Evolutionary conservation across 2,797 vertebrate genomes (phyloP).

Genomic region (Adrianichthys oophorus): DNA sequence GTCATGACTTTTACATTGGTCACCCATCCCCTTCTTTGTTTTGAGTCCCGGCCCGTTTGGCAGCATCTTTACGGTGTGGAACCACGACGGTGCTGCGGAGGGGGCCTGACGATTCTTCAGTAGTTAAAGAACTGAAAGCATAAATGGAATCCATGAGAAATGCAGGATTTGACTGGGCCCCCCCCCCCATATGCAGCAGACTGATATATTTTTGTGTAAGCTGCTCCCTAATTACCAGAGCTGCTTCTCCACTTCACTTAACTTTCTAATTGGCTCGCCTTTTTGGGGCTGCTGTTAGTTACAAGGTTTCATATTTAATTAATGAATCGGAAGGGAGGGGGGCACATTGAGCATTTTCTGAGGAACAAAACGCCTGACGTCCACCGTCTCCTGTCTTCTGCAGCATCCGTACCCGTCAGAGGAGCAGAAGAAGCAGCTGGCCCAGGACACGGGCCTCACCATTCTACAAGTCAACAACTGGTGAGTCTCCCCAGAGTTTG

Average conservation of each 20-base stretch:
- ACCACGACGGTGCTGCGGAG: background rate
- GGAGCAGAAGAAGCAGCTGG: conserved; percentile 99
- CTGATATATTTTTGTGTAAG: conserved; percentile 75
- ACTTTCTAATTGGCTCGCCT: conserved; percentile 98
- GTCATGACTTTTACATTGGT: too few species aligned
- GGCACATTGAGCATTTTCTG: conserved; percentile 26
- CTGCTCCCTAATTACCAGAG: conserved; percentile 85
- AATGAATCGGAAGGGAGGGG: conserved; percentile 77
- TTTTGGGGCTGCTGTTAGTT: conserved; percentile 94
- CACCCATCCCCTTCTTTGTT: too few species aligned
- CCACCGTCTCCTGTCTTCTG: conserved; percentile 27
- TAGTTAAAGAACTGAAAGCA: conserved; percentile 8
- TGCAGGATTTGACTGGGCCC: conserved; percentile 44
- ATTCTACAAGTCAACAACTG: conserved; percentile 99
- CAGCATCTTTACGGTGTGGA: background rate
- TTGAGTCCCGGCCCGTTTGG: too few species aligned
- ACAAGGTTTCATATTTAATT: conserved; percentile 95
- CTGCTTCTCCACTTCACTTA: conserved; percentile 96
- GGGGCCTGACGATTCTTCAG: background rate
- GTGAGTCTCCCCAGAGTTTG: conserved; percentile 83
- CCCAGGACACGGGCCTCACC: conserved; percentile 98
- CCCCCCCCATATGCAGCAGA: conserved; percentile 57
- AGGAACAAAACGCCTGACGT: conserved; percentile 46
- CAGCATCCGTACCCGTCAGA: conserved; percentile 99
- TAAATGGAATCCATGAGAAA: conserved; percentile 17